phyloP scores from a whole-genome alignment of 64 coral and sea anemone genomes.

The Acropora yongei region DNA sequence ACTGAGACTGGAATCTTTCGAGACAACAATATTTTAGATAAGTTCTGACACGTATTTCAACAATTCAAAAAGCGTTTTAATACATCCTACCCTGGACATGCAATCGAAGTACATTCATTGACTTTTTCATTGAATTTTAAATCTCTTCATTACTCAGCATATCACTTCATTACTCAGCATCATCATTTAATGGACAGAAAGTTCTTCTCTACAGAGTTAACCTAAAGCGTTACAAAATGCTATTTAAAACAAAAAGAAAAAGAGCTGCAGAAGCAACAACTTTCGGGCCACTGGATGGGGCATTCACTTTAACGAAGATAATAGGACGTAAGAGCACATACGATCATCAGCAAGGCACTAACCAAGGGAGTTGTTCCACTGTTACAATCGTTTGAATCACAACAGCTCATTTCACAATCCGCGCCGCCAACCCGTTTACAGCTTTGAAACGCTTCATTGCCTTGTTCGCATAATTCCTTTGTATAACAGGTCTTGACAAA shows the following conservation, averaged over 20 bases:
- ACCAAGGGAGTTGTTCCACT: not conserved
- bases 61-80: too few relatives aligned
- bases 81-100: too few relatives aligned
- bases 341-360: not conserved
- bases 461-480: not conserved
- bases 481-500: not conserved
- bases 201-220: too few relatives aligned
- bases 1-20: too few relatives aligned
- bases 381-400: not conserved
- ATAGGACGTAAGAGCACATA: not conserved
- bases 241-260: too few relatives aligned
- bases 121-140: too few relatives aligned
- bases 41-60: too few relatives aligned
- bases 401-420: not conserved
- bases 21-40: too few relatives aligned
- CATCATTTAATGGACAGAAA: too few relatives aligned
- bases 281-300: not conserved
- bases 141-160: too few relatives aligned
- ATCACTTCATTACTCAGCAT: too few relatives aligned
- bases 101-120: too few relatives aligned
- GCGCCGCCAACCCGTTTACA: not conserved
- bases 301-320: not conserved
- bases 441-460: not conserved
- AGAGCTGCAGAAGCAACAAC: not conserved
- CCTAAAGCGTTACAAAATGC: not conserved